Base-by-base conservation (phyloP, 2,888 invertebrate species). In the Chrysolina oricalcia region DNA sequence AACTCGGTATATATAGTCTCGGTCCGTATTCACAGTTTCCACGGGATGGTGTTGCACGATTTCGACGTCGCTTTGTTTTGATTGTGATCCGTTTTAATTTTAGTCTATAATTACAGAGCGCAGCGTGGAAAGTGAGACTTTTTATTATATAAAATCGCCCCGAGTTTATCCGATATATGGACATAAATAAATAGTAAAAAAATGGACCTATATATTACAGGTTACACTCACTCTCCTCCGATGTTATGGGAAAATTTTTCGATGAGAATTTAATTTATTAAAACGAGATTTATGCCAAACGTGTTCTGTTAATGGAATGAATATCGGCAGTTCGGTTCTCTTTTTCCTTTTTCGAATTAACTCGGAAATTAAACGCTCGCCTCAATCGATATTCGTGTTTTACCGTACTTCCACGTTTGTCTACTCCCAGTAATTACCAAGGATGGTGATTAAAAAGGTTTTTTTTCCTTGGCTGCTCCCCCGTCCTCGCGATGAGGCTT, bases 161-260 rank as follows among this genome's bases (percentile, higher is more conserved):
- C 81, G 78, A 84, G 82, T 83, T 84, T 81, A 82, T 82, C 80
- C 82, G 83, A 83, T 75, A 75, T 63, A 76, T 77, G 83, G 80
- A 83, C 84, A 83, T 86, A 85, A 85, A 86, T 86, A 86, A 85
- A 85, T 85, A 85, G 83, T 85, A 85, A 86, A 86, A 86, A 85
- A 85, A 85, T 85, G 85, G 84, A 84, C 85, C 86, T 85, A 86
- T 86, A 83, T 86, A 85, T 86, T 86, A 85, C 84, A 79, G 84
- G 82, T 81, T 82, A 78, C 80, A 79, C 79, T 74, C 71, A 64
- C 76, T 43, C 66, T 59, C 48, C 59, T 46, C 43, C 67, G 73
- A 70, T 83, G 77, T 80, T 83, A 83, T 84, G 84, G 84, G 83
- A 84, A 84, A 83, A 84, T 81, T 76, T 73, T 75, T 73, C 74